Conservation (phyloP, 2,113 vertebrate species). For the Turdus rufiventris region DNA sequence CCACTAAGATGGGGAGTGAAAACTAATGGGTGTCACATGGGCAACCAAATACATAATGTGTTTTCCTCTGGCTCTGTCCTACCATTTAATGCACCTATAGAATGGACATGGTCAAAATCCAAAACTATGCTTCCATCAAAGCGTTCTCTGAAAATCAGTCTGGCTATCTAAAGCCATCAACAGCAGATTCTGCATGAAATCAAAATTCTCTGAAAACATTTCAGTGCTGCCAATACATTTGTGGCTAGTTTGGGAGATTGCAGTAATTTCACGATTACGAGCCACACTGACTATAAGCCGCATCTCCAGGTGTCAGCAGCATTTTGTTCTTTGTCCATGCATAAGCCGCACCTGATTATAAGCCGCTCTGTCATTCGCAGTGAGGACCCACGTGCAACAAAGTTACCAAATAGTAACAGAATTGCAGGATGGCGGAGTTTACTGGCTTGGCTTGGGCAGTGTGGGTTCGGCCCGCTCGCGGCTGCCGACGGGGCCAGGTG, state of each 20-base stretch:
- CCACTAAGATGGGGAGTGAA: not conserved
- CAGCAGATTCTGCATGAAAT: not conserved
- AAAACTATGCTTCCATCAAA: not conserved
- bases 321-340: no score
- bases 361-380: no score
- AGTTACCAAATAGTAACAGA: no score
- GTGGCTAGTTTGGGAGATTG: not conserved
- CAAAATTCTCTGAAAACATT: not conserved
- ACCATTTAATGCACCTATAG: not conserved
- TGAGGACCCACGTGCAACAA: no score
- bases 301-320: no score
- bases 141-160: not conserved
- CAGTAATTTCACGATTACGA: no score
- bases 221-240: not conserved
- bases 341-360: no score
- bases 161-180: not conserved
- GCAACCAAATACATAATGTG: not conserved
- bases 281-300: no score
- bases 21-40: rapidly evolving
- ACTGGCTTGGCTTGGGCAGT: no score
- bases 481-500: no score
- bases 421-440: no score
- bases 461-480: no score
- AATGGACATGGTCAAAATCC: not conserved
- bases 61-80: not conserved